Evolutionary conservation across 1,140 invertebrate species (phyloP), one percentile per base, ranked within the genome.

Genomic region (Anastrepha ludens): DNA sequence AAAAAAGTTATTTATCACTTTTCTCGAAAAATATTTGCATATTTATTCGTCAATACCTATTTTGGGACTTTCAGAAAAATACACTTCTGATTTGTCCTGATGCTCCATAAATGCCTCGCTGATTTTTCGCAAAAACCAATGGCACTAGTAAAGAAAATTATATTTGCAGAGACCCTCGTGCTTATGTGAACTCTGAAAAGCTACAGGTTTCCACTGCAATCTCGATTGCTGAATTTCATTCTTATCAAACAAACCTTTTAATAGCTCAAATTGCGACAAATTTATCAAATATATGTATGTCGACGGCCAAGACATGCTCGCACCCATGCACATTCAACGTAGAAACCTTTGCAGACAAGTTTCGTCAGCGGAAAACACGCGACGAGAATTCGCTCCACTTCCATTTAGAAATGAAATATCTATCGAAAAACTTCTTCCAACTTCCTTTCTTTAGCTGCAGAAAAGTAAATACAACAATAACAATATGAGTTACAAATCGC

Each of bases 401-500:
- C 29, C 29, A 29, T 29, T 29, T 29, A 29, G 29, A 29, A 29
- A 29, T 29, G 29, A 29, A 29, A 29, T 29, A 29, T 29, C 29
- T 29, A 29, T 29, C 29, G 1, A 74, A 3, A 44, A 74, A 13
- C 39, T 47, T 62, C 11, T 55, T 55, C 44, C 44, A 44, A 44
- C 67, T 4, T 15, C 67, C 44, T n/a, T 44, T 74, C 44, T 47
- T 7, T 74, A 41, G 67, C 67, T 41, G 3, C 41, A 74, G 47
- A 5, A 7, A n/a, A 74, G 44, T 44, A 17, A 70, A 39, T 0
- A 4, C 4, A 39, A 70, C 3, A 70, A 74, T 47, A 74, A 74
- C 41, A 47, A 74, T 11, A 74, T n/a, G 17, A 74, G 39, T 74
- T 74, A 47, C 67, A 74, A 74, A 74, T 44, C 41, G 67, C 67